These are phyloP conservation scores for Antennarius striatus DNA, from an alignment of 2,113 vertebrate genomes.

Conservation along the genomic window DNA sequence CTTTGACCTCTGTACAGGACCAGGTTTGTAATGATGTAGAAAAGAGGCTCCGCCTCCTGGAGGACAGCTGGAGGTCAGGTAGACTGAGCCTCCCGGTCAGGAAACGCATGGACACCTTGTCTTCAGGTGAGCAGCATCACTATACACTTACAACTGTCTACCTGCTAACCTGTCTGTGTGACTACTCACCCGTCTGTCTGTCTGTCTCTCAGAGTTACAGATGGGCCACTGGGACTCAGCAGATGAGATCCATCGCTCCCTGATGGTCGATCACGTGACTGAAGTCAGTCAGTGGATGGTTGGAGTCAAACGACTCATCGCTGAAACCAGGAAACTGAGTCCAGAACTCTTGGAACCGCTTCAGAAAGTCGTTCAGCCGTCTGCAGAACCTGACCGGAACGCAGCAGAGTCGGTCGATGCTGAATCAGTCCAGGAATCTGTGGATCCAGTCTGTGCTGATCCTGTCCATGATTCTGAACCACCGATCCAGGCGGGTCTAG, in stretches of 20 bases:
- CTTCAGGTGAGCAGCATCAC: conserved; percentile 78
- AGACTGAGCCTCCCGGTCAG: conserved; percentile 86
- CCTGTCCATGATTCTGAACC: neutral
- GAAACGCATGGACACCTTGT: conserved; percentile 86
- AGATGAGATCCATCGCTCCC: conserved; percentile 90
- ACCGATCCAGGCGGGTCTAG: neutral
- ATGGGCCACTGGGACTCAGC: conserved; percentile 84
- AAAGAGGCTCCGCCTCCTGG: conserved; percentile 84
- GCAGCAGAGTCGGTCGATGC: neutral
- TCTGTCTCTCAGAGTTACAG: conserved; percentile 80
- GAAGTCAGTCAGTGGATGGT: conserved; percentile 99
- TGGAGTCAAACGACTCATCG: conserved; percentile 92
- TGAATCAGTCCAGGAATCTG: neutral
- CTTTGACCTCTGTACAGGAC: conserved; percentile 76
- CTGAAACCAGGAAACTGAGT: conserved; percentile 83
- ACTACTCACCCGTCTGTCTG: neutral
- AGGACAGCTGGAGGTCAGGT: conserved; percentile 85
- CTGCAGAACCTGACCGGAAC: fast-evolving
- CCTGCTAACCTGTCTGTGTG: neutral
- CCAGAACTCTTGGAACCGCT: conserved; percentile 19
- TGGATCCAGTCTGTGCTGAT: neutral
- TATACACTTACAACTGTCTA: neutral
- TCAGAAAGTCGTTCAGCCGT: neutral
- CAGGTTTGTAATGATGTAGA: conserved; percentile 92
- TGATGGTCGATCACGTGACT: conserved; percentile 94